A percentile compares a stretch with the other conserved stretches of the same genome.
These are phyloP conservation scores for Grantiella picta DNA, from an alignment of 2,113 vertebrate genomes.

Conservation along the genomic window DNA sequence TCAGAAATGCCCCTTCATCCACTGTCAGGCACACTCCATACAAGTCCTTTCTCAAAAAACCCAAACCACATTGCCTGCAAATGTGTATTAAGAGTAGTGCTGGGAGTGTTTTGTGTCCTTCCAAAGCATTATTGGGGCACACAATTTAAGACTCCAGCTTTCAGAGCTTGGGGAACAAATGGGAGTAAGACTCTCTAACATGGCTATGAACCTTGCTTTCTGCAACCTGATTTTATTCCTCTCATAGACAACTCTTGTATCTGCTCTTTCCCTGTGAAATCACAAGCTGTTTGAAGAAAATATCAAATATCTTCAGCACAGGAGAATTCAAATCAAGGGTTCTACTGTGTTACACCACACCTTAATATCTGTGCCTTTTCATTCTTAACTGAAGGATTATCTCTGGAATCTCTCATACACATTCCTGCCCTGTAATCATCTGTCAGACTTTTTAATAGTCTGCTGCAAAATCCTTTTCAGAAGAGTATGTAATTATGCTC, in stretches of 20 bases:
- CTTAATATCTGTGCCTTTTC: background rate
- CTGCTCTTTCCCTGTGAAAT: background rate
- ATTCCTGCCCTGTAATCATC: background rate
- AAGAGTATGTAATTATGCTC: background rate
- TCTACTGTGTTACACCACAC: background rate
- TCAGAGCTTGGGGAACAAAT: background rate
- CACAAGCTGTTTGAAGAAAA: background rate
- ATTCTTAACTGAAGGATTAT: background rate
- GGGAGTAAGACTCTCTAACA: background rate
- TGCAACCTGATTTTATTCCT: rapidly evolving
- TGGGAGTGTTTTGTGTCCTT: background rate
- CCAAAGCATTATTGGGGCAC: background rate
- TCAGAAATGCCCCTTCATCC: background rate
- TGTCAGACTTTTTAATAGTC: background rate
- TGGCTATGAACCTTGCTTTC: background rate
- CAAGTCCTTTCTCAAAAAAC: background rate
- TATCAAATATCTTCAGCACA: background rate
- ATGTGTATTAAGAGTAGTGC: background rate
- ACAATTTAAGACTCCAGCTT: background rate
- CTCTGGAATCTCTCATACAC: rapidly evolving
- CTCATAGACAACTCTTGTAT: background rate
- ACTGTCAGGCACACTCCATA: background rate
- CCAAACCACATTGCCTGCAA: background rate
- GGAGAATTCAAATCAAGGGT: background rate
- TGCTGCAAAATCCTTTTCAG: background rate